Percentiles rank a stretch among this genome's conserved stretches.
phyloP scores from a whole-genome alignment of 2,888 invertebrate species.

The Agonopterix arenella region DNA sequence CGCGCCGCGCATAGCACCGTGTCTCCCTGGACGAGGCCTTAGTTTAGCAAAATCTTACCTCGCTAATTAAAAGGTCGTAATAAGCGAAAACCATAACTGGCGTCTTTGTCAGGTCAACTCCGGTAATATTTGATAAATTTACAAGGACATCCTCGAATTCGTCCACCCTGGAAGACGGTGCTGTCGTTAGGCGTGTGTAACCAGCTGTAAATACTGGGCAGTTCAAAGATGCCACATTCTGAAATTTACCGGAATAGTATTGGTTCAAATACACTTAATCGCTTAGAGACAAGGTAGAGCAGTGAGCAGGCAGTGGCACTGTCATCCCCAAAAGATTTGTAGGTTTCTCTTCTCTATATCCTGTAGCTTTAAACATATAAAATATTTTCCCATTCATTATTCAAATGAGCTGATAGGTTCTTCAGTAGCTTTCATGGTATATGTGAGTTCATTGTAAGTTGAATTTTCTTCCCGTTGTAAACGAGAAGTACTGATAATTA shows the following conservation, averaged over 20 bases:
- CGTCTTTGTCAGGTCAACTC: conserved; percentile 10
- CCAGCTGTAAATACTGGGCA: conserved; percentile 21
- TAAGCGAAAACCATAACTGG: conserved; percentile 13
- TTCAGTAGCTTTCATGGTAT: neutral
- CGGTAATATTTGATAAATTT: conserved; percentile 12
- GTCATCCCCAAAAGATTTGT: too few relatives aligned
- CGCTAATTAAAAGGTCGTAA: conserved; percentile 24
- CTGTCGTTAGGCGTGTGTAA: neutral
- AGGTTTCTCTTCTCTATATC: too few relatives aligned
- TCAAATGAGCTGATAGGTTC: too few relatives aligned
- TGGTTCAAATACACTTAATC: too few relatives aligned
- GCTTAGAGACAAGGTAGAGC: too few relatives aligned
- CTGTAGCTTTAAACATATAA: too few relatives aligned
- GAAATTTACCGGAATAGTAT: conserved; percentile 5
- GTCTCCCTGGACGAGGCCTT: too few relatives aligned
- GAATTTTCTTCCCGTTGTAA: too few relatives aligned
- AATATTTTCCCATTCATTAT: too few relatives aligned
- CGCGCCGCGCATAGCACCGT: too few relatives aligned
- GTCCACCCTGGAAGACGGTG: conserved; percentile 9
- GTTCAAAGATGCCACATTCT: conserved; percentile 27
- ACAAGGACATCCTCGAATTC: conserved; percentile 16
- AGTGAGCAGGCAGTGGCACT: too few relatives aligned
- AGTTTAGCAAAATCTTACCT: conserved; percentile 17
- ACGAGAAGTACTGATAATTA: too few relatives aligned
- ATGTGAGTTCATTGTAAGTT: neutral